Evolutionary conservation across 2,113 vertebrate genomes (phyloP), one percentile per base, ranked within the genome.

Genomic region (Albula goreensis): DNA sequence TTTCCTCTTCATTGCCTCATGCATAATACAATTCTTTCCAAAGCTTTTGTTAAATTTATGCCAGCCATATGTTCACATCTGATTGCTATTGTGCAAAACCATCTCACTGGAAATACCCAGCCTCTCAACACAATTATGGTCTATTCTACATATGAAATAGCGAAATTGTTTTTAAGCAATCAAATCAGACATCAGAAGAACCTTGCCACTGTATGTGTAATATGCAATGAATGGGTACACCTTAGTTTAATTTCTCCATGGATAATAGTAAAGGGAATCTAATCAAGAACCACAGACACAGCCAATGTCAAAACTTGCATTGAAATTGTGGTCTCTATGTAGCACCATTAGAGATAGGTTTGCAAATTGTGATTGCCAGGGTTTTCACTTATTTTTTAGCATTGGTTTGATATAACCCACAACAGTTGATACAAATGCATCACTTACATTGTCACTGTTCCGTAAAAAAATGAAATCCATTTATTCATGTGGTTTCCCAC

Each of bases 381-480:
- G 74, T 31, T 22, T 52, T 85, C n/a, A 19, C 5, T 79, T 49
- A 48, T 57, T 85, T 57, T 78, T 57, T 19, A 22, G 83, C 60
- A 10, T 78, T 50, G 5, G 78, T 50, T 80, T 49, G 57, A 80
- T 52, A 15, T 1, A n/a, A 51, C 31, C 22, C 9, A 82, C 80
- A 78, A 82, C 70, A 80, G 82, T 15, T 78, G 74, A 48, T 50
- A 52, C 41, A 57, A 63, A 84, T 19, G 15, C 48, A 70, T 87
- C 82, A 52, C 78, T 80, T 63, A 83, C 80, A 81, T 50, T 79
- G 82, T 74, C 50, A 53, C n/a, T 63, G n/a, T 12, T 83, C 22
- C 25, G 12, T 74, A 85, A 63, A 77, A 85, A 77, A 83, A 31
- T 80, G 22, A 85, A 90, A 83, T 70, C 52, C 63, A 70, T 57